These are phyloP conservation scores for Morone saxatilis DNA, from an alignment of 2,113 vertebrate species.

Conservation along the genomic window DNA sequence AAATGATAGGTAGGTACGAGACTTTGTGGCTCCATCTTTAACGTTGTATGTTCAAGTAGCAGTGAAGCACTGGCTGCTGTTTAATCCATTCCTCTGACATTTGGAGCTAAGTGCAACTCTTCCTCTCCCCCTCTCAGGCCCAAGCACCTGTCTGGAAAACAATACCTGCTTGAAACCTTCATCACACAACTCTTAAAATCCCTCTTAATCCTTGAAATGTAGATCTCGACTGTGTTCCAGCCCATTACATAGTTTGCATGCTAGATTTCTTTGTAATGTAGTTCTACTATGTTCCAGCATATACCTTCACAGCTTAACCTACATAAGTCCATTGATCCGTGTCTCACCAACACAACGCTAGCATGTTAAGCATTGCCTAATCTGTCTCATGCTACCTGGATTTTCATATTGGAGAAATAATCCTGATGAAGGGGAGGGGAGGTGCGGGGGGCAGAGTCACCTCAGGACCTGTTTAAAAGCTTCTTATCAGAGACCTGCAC, in stretches of 20 bases:
- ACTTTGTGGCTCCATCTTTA: constrained; percentile 28
- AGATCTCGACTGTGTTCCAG: constrained; percentile 67
- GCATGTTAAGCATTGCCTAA: constrained; percentile 80
- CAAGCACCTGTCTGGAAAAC: constrained; percentile 79
- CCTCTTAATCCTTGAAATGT: constrained; percentile 78
- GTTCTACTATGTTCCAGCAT: constrained; percentile 65
- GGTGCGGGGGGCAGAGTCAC: constrained; percentile 62
- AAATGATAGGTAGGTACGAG: constrained; percentile 13
- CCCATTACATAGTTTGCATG: constrained; percentile 66
- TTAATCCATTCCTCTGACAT: constrained; percentile 67
- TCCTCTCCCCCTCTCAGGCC: constrained; percentile 43
- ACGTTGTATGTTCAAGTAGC: constrained; percentile 32
- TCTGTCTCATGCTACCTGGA: constrained; percentile 83
- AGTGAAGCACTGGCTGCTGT: constrained; percentile 39
- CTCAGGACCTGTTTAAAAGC: constrained; percentile 80
- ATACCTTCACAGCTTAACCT: constrained; percentile 78
- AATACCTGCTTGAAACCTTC: constrained; percentile 75
- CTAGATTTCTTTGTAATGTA: constrained; percentile 73
- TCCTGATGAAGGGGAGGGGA: constrained; percentile 65
- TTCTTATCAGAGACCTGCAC: constrained; percentile 77
- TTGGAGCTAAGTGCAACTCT: constrained; percentile 53
- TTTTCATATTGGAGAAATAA: constrained; percentile 83
- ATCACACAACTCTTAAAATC: constrained; percentile 74
- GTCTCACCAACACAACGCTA: constrained; percentile 73
- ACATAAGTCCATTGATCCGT: constrained; percentile 79